These are phyloP conservation scores for Mastigias papua DNA, from an alignment of 30 jellyfish, hydroid and myxozoan genomes.

Conservation along the genomic window DNA sequence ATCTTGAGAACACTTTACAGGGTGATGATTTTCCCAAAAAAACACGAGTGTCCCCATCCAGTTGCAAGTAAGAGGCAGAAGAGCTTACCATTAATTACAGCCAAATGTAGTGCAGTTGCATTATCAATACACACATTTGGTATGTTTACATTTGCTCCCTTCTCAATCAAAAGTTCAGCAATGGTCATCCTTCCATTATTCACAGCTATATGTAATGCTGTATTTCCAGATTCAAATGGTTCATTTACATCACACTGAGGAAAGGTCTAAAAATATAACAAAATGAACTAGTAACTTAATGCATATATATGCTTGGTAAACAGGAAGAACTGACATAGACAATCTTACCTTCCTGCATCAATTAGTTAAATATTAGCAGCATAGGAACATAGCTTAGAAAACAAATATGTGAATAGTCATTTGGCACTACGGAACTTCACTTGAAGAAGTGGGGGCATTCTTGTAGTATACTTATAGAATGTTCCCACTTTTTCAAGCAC, in stretches of 20 bases:
- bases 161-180: constrained; percentile 38
- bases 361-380: not conserved
- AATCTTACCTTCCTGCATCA: not conserved
- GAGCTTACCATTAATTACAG: constrained; percentile 79
- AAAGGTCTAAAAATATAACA: constrained; percentile 1
- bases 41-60: not conserved
- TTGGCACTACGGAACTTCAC: too few species aligned
- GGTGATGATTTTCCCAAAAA: not conserved
- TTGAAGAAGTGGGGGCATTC: too few species aligned
- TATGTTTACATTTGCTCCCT: constrained; percentile 82
- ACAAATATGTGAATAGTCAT: too few species aligned
- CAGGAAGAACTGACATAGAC: not conserved
- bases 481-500: too few species aligned
- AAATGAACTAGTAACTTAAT: not conserved
- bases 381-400: too few species aligned
- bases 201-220: constrained; percentile 82
- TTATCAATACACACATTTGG: constrained; percentile 58
- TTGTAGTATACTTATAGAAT: too few species aligned
- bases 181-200: constrained; percentile 50
- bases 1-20: too few species aligned
- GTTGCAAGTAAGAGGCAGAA: not conserved
- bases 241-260: constrained; percentile 16
- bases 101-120: constrained; percentile 93
- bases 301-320: not conserved
- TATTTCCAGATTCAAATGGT: constrained; percentile 70